These are phyloP conservation scores for Tragelaphus oryx DNA, from an alignment of 2,797 vertebrate genomes.

Conservation along the genomic window DNA sequence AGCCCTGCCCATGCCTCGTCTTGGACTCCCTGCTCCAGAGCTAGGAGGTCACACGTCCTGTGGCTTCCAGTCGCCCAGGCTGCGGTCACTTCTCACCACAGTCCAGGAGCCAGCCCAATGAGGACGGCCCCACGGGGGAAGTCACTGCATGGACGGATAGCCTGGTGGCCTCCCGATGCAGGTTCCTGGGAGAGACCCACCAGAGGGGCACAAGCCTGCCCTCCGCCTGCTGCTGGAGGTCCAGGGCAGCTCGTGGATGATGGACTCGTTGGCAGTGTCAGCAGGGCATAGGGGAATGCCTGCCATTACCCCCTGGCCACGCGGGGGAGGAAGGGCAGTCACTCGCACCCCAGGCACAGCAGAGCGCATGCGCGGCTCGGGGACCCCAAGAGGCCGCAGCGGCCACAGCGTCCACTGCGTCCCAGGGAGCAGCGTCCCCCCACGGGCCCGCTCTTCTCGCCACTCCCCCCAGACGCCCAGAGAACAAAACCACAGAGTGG, in stretches of 20 bases:
- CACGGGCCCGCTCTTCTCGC: too few relatives aligned
- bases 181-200: accelerated
- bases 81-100: accelerated
- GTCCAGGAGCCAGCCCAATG: accelerated
- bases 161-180: accelerated
- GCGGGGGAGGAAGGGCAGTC: background rate
- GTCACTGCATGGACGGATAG: accelerated
- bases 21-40: background rate
- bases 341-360: accelerated
- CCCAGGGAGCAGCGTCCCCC: too few relatives aligned
- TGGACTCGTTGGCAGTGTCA: accelerated
- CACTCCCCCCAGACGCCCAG: accelerated
- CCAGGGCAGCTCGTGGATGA: background rate
- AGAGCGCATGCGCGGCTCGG: accelerated
- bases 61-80: background rate
- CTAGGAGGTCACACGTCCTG: background rate
- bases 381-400: accelerated
- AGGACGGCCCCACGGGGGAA: accelerated
- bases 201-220: accelerated
- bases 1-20: accelerated
- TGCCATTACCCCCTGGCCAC: accelerated
- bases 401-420: background rate
- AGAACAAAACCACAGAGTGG: background rate
- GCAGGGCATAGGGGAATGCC: too few relatives aligned
- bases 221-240: accelerated